These are phyloP conservation scores for Apocheima hispidaria DNA, from an alignment of 2,888 invertebrate species.

Conservation along the genomic window DNA sequence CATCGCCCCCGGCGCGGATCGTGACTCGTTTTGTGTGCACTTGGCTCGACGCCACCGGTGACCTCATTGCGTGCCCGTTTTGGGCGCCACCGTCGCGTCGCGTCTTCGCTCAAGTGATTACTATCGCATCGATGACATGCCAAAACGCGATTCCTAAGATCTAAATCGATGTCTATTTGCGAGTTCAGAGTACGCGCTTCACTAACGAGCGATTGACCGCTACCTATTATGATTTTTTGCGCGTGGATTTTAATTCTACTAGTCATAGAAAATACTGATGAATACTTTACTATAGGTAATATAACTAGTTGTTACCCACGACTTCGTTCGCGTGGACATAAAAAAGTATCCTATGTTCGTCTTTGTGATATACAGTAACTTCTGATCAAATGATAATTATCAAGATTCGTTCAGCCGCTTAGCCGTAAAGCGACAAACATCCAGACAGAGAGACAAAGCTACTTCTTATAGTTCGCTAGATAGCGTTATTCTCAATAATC, in stretches of 20 bases:
- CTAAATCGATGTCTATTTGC: slow-evolving; percentile 66
- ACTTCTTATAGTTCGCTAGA: too few species aligned
- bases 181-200: slow-evolving; percentile 50
- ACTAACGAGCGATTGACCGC: slow-evolving; percentile 53
- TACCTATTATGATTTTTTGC: slow-evolving; percentile 39
- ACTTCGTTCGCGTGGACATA: too few species aligned
- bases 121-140: slow-evolving; percentile 78
- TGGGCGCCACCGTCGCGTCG: slow-evolving; percentile 80
- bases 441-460: too few species aligned
- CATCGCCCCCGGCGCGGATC: slow-evolving; percentile 52
- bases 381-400: too few species aligned
- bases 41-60: slow-evolving; percentile 79
- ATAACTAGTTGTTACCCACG: too few species aligned
- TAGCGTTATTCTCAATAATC: too few species aligned
- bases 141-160: slow-evolving; percentile 63
- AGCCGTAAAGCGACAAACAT: too few species aligned
- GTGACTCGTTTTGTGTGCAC: slow-evolving; percentile 69
- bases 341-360: too few species aligned
- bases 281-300: too few species aligned
- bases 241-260: slow-evolving; percentile 6
- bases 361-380: too few species aligned
- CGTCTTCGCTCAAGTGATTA: slow-evolving; percentile 66
- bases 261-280: too few species aligned
- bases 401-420: too few species aligned
- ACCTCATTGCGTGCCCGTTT: slow-evolving; percentile 78